Base-by-base conservation (phyloP, 2,797 vertebrate genomes). In the Lutjanus campechanus region DNA sequence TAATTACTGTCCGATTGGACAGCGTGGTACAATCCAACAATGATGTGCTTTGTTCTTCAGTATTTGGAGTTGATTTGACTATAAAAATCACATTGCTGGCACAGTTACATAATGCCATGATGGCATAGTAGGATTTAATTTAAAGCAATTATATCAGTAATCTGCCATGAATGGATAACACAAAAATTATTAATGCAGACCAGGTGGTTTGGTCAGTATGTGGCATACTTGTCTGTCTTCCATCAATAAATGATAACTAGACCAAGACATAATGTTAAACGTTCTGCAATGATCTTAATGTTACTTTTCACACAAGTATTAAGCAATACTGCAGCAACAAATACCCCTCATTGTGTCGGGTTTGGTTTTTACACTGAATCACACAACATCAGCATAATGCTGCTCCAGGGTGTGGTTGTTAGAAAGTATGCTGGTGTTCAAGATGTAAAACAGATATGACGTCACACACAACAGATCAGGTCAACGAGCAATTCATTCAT, bases 41-140 rank as follows among this genome's bases (percentile, higher is more conserved):
- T 15, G 1, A 56, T 61, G 17, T 10, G 36, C 66, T 86, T 46
- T 50, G 25, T 47, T 64, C 20, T 71, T 10, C 58, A 36, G 62
- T 59, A 59, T 69, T 49, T 65, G 0, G 8, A 49, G 49, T 59
- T 29, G 8, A 63, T 53, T 72, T 67, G 19, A 11, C 8, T 41
- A 25, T 8, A 68, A 56, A 20, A 51, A 51, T n/a, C 46, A 7
- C 2, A n/a, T 13, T 53, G 15, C 47, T 69, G 22, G 59, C 12
- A 20, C 12, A 15, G n/a, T 41, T 51, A 16, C 51, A 25, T 53
- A 61, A 55, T 53, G 16, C 43, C 8, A 36, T 25, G 1, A 46
- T 49, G 13, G 10, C 36, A 25, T 17, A 49, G 29, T 10, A 13
- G 53, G 19, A 9, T 47, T 22, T 46, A 4, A 66, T 55, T n/a